phyloP scores from a whole-genome alignment of 2,888 invertebrate genomes.

The Xylophagus ater region DNA sequence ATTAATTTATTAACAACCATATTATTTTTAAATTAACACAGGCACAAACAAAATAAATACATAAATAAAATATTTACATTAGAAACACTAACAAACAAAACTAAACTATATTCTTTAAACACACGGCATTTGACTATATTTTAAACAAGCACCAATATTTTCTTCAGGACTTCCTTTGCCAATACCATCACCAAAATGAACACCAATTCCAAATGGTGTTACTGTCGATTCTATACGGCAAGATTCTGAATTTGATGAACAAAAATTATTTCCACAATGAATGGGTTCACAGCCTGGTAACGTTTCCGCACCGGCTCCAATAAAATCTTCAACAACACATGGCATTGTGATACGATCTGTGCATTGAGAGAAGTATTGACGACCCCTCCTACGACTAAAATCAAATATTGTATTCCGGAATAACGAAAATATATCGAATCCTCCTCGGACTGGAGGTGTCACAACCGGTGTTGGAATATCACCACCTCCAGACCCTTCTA shows the following conservation, averaged over 20 bases:
- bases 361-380: conserved; percentile 42
- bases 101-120: conserved; percentile 31
- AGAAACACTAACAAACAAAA: too few relatives aligned
- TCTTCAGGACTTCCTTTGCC: conserved; percentile 63
- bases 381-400: conserved; percentile 17
- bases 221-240: conserved; percentile 60
- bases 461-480: conserved; percentile 23
- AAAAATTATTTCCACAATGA: conserved; percentile 66
- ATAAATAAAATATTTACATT: too few relatives aligned
- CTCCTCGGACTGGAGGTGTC: conserved; percentile 25
- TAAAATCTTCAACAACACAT: conserved; percentile 73
- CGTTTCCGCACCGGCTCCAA: conserved; percentile 51
- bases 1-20: too few relatives aligned
- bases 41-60: too few relatives aligned
- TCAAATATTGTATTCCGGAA: conserved; percentile 28
- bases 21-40: too few relatives aligned
- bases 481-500: conserved; percentile 47
- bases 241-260: conserved; percentile 41
- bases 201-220: conserved; percentile 65
- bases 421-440: conserved; percentile 34
- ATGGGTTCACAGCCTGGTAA: conserved; percentile 56
- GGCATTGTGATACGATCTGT: conserved; percentile 66
- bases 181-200: conserved; percentile 61
- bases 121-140: conserved; percentile 62
- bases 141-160: conserved; percentile 69